Base-by-base conservation (phyloP, 23 tunicate genomes). In the Halocynthia aurantium region DNA sequence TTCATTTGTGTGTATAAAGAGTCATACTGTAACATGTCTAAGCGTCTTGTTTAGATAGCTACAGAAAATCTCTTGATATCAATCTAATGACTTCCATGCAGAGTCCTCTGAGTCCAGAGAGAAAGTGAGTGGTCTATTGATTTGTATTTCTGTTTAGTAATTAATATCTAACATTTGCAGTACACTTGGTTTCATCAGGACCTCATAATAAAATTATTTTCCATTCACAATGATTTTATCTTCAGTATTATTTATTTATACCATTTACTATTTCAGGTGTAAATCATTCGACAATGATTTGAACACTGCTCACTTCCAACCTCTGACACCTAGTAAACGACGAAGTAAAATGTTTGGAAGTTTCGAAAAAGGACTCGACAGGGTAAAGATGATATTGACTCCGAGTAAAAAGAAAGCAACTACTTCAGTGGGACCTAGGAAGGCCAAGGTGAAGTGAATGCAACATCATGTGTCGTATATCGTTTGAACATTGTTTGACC, bases 281-380 rank as follows among this genome's bases (percentile, higher is more conserved):
- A 81, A 80, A 60, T 92, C 98, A 5, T 84, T 92, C 54, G 98
- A 92, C 73, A 82, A 86, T 58, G 61, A 91, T 22, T 67, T 92
- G 13, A 85, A 90, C 80, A 89, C 82, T 31, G 86, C 87, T 50
- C 97, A 81, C 80, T 78, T 83, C 52, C 87, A 85, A 57, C 89
- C 93, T 8, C 78, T 88, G 67, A 94, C 95, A 22, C 96, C 95
- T 6, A 61, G 74, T 49, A 94, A 86, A 55, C 78, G 67, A 79
- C 69, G 57, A 68, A 77, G 57, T 55, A 77, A 65, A 58, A 78
- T 94, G 81, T 94, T 94, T 50, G 99, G 99, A 51, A 87, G 95
- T 70, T 88, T 94, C 62, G 99, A 94, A 73, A 73, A 84, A 57
- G 99, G 99, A 22, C 71, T 94, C 61, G 99, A 94, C 57, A 81